Base-by-base conservation (phyloP, 2,113 vertebrate genomes). In the Rallus limicola region DNA sequence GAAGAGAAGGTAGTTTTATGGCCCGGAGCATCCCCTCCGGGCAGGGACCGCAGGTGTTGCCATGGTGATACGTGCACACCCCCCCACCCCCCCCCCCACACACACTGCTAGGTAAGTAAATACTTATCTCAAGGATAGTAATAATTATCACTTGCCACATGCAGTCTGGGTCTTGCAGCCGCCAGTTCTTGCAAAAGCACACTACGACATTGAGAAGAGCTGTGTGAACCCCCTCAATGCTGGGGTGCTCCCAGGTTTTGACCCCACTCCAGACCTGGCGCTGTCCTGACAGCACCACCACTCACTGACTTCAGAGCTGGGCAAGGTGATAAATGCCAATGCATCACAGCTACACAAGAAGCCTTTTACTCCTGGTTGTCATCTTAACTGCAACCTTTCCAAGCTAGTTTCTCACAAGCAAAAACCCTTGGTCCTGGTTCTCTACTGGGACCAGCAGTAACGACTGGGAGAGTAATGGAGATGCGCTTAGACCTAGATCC, bases 191-290 rank as follows among this genome's bases (percentile, higher is more conserved):
- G 20, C 38, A 76, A 6, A 8, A 4, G 13, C 2, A 42, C 24
- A 9, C 16, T 10, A 5, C 25, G 40, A 11, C 0, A 5, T 4
- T 50, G 42, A n/a, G 70, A 50, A 69, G 65, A 72, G 18, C 8
- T 3, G 5, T 21, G 8, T 0, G 0, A 14, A n/a, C 0, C 4
- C 13, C 6, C 16, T 40, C 44, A 46, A 3, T 5, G 12, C 36
- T 79, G 33, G 8, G 24, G 65, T n/a, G 31, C 9, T 78, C 53
- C 24, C 12, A 11, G 29, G 28, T 38, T 34, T 28, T 62, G 5
- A 68, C 6, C 26, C 34, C 19, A 5, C 25, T 64, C 38, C 62
- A n/a, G 26, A 69, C n/a, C 13, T 58, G 52, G 26, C 8, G 42
- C 56, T 26, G 15, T 10, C n/a, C 18, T 5, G 7, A 34, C 59